These are phyloP conservation scores for Drosophila anomelani DNA, from an alignment of 2,888 invertebrate genomes.

Conservation along the genomic window DNA sequence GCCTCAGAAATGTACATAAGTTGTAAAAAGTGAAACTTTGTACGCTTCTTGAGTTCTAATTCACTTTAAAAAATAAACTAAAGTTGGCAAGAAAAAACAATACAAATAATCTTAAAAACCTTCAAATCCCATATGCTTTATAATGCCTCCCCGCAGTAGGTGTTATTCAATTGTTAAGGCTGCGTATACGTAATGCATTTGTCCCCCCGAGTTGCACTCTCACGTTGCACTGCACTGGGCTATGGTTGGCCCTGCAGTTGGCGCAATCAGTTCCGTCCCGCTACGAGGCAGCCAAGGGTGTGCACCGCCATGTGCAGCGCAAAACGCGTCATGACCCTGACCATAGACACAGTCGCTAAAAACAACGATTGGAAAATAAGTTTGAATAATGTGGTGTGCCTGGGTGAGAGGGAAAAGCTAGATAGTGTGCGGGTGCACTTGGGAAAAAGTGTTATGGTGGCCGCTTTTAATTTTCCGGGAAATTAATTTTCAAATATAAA, in stretches of 20 bases:
- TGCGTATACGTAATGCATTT: background rate
- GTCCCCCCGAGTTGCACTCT: slow-evolving; percentile 27
- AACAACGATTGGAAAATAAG: slow-evolving; percentile 21
- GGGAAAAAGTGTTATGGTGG: background rate
- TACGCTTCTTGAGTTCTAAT: background rate
- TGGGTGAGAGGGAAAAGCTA: background rate
- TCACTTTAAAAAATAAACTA: background rate
- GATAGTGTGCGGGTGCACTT: background rate
- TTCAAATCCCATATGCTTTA: background rate
- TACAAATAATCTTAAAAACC: background rate
- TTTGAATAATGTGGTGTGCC: background rate
- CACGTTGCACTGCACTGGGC: slow-evolving; percentile 68
- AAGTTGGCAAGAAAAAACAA: background rate
- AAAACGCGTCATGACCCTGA: slow-evolving; percentile 59
- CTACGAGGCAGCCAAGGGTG: slow-evolving; percentile 18
- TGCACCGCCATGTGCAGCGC: slow-evolving; percentile 38
- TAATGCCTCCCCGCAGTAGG: background rate
- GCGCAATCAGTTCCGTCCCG: slow-evolving; percentile 9
- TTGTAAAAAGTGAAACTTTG: background rate
- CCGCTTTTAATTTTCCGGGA: no score
- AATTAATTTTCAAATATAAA: no score
- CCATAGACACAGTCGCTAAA: slow-evolving; percentile 67
- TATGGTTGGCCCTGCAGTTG: slow-evolving; percentile 25
- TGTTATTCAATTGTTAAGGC: background rate
- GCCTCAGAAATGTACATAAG: background rate